Evolutionary conservation across 1,140 invertebrate species (phyloP).

Genomic region (Leptestheria dahalacensis): DNA sequence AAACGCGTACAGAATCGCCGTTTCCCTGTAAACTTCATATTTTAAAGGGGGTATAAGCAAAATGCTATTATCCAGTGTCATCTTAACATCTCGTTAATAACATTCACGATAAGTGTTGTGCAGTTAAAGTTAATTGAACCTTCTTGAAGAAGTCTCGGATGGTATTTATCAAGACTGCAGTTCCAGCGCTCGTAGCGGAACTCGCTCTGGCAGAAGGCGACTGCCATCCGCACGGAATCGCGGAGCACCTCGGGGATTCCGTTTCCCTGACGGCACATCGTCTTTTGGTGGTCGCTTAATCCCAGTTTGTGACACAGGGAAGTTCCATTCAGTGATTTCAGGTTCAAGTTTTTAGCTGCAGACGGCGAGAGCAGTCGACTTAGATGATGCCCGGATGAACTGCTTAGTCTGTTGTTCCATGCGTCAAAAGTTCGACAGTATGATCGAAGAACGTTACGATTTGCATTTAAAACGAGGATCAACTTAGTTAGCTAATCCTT

Average conservation of each 20-base stretch:
- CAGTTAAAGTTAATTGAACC: not conserved
- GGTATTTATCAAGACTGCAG: slow-evolving; percentile 19
- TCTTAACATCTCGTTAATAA: no score
- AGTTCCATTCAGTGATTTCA: not conserved
- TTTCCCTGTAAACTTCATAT: slow-evolving; percentile 65
- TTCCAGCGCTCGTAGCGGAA: slow-evolving; percentile 31
- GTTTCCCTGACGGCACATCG: slow-evolving; percentile 1
- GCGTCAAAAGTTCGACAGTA: no score
- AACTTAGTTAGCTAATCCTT: no score
- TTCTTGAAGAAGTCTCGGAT: not conserved
- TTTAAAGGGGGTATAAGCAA: no score
- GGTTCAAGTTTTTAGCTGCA: not conserved
- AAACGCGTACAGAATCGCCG: slow-evolving; percentile 75
- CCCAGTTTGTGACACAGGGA: not conserved
- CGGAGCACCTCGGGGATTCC: slow-evolving; percentile 5
- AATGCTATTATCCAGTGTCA: no score
- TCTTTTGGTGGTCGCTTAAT: not conserved
- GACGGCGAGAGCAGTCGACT: no score
- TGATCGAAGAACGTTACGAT: no score
- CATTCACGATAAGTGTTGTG: no score
- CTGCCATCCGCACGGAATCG: slow-evolving; percentile 21
- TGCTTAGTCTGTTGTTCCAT: no score
- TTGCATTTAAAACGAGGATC: no score
- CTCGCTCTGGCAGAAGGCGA: slow-evolving; percentile 30
- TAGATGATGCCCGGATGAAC: no score